Evolutionary conservation across 1,140 invertebrate genomes (phyloP), one percentile per base, ranked within the genome.

Genomic region (Caerostris extrusa): DNA sequence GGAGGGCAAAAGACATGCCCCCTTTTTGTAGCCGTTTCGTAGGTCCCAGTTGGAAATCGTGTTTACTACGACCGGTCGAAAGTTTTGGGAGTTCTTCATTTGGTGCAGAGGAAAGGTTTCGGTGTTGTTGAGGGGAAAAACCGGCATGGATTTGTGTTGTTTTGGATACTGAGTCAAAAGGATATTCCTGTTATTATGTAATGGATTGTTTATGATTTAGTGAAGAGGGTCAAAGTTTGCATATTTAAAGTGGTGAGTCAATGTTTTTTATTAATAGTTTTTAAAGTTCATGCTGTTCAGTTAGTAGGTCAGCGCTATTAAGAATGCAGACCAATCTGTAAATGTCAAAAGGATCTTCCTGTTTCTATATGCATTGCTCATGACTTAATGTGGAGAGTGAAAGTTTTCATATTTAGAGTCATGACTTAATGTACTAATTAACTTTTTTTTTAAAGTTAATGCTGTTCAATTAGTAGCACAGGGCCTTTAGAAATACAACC

Each of bases 1-100:
- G 90, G 56, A 81, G 81, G 90, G 90, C 67, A 91, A 58, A n/a
- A 85, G 50, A 64, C 90, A 82, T 91, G 81, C 90, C 90, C 82
- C 90, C 77, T 83, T 91, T 91, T 91, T 85, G 81, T 67, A 91
- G 60, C 81, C 90, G 85, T 91, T 91, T 34, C 60, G 57, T 67
- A n/a, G 82, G 82, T 85, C 82, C 60, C 57, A 85, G 90, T 83
- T 7, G 17, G 77, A 55, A 85, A n/a, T 58, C 90, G 77, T 91
- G 90, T 91, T 91, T 91, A 91, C 61, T 77, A 85, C 58, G 34
- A 34, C 81, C 50, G 19, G 77, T 89, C 60, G 60, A 19, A 81
- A 91, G 14, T 91, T 55, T 81, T n/a, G 19, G 64, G 34, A 69
- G 87, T 69, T 89, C 61, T 50, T 8, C 89, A 8, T n/a, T 19